Base-by-base conservation (phyloP, 2,797 vertebrate genomes). In the Brotula barbata region DNA sequence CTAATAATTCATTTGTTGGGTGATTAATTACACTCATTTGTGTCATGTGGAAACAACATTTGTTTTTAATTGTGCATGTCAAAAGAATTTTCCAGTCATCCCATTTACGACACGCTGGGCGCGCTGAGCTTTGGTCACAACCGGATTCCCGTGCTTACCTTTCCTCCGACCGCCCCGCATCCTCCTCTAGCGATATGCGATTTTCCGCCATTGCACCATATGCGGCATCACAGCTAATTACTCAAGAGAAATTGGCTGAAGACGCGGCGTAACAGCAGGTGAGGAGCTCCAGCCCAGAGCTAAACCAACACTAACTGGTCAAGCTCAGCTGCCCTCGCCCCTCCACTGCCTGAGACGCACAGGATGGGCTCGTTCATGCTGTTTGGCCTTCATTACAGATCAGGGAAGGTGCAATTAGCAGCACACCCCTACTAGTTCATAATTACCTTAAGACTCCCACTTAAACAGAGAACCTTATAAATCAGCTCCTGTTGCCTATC, bases 371-470 rank as follows among this genome's bases (percentile, higher is more conserved):
- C 66, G 13, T 78, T 89, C 88, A 86, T 46, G 79, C 82, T 84
- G 87, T 61, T 77, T 66, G 78, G 82, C 84, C 81, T 83, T 85
- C 87, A 88, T 87, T 87, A 88, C 85, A 85, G 85, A 85, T 90
- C 86, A 89, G 79, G 84, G 84, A 85, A 87, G 83, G 80, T 80
- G 84, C 85, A 88, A 91, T 91, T 91, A 91, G 85, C 11, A 59
- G 59, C 60, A 73, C 60, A 46, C 59, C 67, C 77, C 84, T 57
- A 59, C 69, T 28, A 56, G 73, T 81, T 83, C 68, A 73, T 87
- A 89, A 90, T 90, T 88, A 91, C 84, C 87, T 89, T 89, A 89
- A 90, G 85, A 89, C 87, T 85, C 82, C 80, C 86, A 86, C 83
- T 92, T 89, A 89, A 88, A 82, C 67, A 64, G 64, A 69, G 78